phyloP scores from a whole-genome alignment of 2,113 vertebrate genomes.

The Nothobranchius kuhntae region DNA sequence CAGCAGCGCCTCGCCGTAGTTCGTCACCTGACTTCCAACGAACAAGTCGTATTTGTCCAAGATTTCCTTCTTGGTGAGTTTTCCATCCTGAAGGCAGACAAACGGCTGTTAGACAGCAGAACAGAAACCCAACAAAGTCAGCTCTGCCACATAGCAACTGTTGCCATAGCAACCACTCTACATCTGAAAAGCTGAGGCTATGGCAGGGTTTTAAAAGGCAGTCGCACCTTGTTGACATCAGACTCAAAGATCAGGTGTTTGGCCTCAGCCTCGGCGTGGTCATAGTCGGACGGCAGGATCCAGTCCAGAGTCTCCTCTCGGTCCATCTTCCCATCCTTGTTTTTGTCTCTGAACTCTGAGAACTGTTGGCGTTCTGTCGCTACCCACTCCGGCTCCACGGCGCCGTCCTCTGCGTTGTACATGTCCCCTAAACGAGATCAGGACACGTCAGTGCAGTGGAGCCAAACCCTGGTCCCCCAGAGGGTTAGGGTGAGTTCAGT shows the following conservation, averaged over 20 bases:
- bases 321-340: slow-evolving; percentile 93
- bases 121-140: too few species aligned
- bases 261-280: slow-evolving; percentile 89
- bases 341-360: slow-evolving; percentile 91
- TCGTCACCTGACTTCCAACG: slow-evolving; percentile 93
- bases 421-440: slow-evolving; percentile 83
- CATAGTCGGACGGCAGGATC: slow-evolving; percentile 91
- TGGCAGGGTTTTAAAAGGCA: too few species aligned
- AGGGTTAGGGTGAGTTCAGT: too few species aligned
- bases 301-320: slow-evolving; percentile 90
- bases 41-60: slow-evolving; percentile 90
- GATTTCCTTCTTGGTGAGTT: slow-evolving; percentile 88
- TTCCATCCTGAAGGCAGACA: slow-evolving; percentile 82
- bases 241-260: slow-evolving; percentile 91
- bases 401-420: slow-evolving; percentile 82
- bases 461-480: too few species aligned
- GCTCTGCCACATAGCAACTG: too few species aligned
- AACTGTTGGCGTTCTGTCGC: slow-evolving; percentile 89
- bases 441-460: background rate
- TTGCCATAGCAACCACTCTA: too few species aligned
- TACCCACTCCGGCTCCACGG: slow-evolving; percentile 91
- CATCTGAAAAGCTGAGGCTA: background rate
- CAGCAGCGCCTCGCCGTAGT: slow-evolving; percentile 90
- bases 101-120: background rate
- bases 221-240: slow-evolving; percentile 86